Base-by-base conservation (phyloP, 2,113 vertebrate species). In the Merops nubicus region DNA sequence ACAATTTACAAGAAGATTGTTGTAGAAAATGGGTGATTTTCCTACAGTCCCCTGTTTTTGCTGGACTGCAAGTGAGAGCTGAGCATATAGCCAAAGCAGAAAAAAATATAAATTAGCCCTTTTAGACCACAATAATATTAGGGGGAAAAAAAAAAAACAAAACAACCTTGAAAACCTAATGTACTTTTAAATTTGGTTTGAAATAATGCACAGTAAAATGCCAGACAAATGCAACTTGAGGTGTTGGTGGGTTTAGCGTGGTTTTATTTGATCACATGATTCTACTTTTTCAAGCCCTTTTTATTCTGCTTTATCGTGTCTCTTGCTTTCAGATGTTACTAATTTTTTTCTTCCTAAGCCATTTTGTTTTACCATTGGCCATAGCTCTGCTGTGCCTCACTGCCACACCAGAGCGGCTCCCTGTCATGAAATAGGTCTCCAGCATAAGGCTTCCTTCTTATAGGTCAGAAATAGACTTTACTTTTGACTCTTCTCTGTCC, bases 1-100 rank as follows among this genome's bases (percentile, higher is more conserved):
- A 95, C 96, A 98, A 97, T 98, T 96, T 98, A 95, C 86, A 95
- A 98, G 97, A 97, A 96, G 97, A 97, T 95, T 95, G 96, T 97
- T 76, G 62, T 60, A 84, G 94, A 91, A 93, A 97, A 96, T 85
- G 94, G 79, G 96, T 94, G 43, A 86, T 97, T 97, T 96, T 97
- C 87, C 67, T 94, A 7, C 36, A 22, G 68, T 95, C 68, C 17
- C 40, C 48, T 64, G 13, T 9, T 95, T 97, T 91, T 94, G 81
- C 68, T 59, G 76, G n/a, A 6, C 51, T 90, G 45, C 43, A 40
- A 59, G 72, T 63, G 50, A 69, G 64, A 56, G 38, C 48, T 34
- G 59, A 88, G 50, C 28, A 33, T 20, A 79, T 53, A 53, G 85
- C 74, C 69, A 89, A 50, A 84, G 67, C 57, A 73, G 43, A 69